Evolutionary conservation across 2,113 vertebrate species (phyloP).

Genomic region (Sinocyclocheilus anophthalmus): DNA sequence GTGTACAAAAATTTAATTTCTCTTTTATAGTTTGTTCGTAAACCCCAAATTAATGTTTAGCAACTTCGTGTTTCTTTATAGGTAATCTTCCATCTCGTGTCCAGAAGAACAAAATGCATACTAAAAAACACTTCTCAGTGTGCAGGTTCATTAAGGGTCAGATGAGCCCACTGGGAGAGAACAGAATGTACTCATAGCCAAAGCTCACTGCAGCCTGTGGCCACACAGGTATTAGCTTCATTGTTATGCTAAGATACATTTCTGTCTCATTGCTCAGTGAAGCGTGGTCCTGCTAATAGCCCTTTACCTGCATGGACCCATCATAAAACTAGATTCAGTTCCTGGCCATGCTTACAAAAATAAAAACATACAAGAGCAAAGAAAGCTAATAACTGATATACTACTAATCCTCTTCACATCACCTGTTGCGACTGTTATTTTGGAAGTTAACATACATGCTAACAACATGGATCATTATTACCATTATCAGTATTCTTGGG

Average conservation of each 20-base stretch:
- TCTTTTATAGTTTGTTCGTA: no score
- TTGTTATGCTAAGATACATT: constrained; percentile 44
- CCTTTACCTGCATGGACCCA: constrained; percentile 66
- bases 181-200: neutral
- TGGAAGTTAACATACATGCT: neutral
- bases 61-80: neutral
- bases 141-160: neutral
- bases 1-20: no score
- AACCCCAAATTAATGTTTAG: neutral
- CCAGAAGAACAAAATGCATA: neutral
- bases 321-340: constrained; percentile 56
- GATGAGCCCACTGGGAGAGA: neutral
- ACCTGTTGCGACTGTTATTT: neutral
- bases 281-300: constrained; percentile 52
- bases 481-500: neutral
- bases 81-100: neutral
- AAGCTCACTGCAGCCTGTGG: constrained; percentile 3
- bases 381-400: neutral
- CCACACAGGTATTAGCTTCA: neutral
- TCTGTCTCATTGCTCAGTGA: constrained; percentile 61
- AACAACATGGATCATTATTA: neutral
- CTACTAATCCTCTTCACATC: neutral
- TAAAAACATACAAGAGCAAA: neutral
- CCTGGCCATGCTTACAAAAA: constrained; percentile 50
- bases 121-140: neutral